Evolutionary conservation across 2,113 vertebrate genomes (phyloP), one percentile per base, ranked within the genome.

Genomic region (Dendropsophus ebraccatus): DNA sequence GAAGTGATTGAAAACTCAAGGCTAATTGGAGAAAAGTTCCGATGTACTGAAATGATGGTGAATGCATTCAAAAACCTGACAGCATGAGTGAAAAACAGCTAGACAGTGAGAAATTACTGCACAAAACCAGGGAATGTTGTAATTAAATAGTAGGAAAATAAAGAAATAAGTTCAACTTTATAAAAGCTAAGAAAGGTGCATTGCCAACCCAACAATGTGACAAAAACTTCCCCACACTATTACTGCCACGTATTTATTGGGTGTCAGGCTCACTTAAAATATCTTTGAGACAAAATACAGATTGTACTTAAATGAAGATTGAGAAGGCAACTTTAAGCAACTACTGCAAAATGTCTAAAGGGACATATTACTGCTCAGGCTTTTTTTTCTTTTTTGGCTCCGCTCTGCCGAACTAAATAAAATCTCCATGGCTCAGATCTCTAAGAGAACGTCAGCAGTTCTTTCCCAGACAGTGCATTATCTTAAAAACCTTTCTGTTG

Each of bases 401-500:
- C 41, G 72, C 35, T 72, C 77, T 83, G 41, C 30, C 60, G 75
- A 79, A 67, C 84, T 65, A 83, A 82, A 62, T 87, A 86, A 86
- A 87, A 60, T 89, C 85, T 87, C 65, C 16, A 60, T 67, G 25
- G 86, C 84, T 87, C 76, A 85, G 75, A 90, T 88, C 62, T 21
- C 37, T 88, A 69, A 78, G 75, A 85, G 54, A 77, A 47, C 2
- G 54, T 81, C 87, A 88, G 87, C 87, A 89, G 49, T 88, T 82
- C 83, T 81, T 67, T 69, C 81, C 80, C 85, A 85, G 17, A 4
- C 78, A 65, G 25, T 73, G 83, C 54, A 85, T 86, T 83, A 72
- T 86, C 65, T 89, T 65, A 74, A 86, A 87, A 54, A 82, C 77
- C 81, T 69, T 52, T 47, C n/a, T 56, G 67, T 80, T 89, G 84